These are phyloP conservation scores for Myopa testacea DNA, from an alignment of 2,888 invertebrate genomes.

Conservation along the genomic window DNA sequence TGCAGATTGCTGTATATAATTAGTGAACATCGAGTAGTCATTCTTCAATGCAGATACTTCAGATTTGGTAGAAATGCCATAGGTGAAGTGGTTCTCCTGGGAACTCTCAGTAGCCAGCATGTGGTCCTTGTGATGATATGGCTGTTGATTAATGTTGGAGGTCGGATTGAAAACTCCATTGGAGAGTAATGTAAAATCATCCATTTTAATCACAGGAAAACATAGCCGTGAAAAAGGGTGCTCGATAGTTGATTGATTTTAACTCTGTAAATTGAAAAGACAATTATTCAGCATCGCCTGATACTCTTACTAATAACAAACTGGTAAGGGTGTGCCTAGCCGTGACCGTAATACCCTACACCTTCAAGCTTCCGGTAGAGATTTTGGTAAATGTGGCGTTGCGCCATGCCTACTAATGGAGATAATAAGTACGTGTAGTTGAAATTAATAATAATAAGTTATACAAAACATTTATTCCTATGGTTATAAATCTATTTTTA, in stretches of 20 bases:
- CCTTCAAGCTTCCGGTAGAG: too few relatives aligned
- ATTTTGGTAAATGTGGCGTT: too few relatives aligned
- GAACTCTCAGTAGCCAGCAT: conserved; percentile 60
- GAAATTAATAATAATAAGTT: too few relatives aligned
- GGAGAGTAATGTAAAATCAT: conserved; percentile 56
- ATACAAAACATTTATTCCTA: too few relatives aligned
- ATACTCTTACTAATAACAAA: too few relatives aligned
- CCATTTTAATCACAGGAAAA: conserved; percentile 51
- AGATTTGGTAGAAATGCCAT: conserved; percentile 36
- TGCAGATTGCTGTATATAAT: conserved; percentile 52
- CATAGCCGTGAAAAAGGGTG: too few relatives aligned
- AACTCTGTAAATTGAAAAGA: not conserved
- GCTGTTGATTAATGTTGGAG: conserved; percentile 42
- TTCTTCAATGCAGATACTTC: conserved; percentile 45
- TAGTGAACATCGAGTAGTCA: conserved; percentile 48
- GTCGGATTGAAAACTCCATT: conserved; percentile 40
- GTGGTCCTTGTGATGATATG: conserved; percentile 61
- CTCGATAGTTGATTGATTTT: not conserved
- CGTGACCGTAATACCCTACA: too few relatives aligned
- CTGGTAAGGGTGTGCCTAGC: too few relatives aligned
- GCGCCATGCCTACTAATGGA: too few relatives aligned
- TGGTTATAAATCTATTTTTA: too few relatives aligned
- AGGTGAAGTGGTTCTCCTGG: conserved; percentile 46
- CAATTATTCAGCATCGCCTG: too few relatives aligned
- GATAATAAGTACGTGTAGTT: too few relatives aligned